Base-by-base conservation (phyloP, 2,888 invertebrate species). In the Metellina segmentata region DNA sequence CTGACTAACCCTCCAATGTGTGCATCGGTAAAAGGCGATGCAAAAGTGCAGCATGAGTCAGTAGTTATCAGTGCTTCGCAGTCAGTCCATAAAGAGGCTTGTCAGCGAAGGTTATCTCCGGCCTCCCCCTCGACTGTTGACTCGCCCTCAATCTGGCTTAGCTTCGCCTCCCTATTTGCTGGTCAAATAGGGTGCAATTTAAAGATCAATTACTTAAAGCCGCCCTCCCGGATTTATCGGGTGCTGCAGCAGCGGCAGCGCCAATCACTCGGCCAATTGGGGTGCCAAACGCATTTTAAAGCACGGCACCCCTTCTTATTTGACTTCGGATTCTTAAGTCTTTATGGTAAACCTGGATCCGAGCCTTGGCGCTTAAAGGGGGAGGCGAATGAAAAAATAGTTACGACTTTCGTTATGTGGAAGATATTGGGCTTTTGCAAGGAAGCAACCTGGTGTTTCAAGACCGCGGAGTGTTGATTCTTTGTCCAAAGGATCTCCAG, bases 131-230 rank as follows among this genome's bases (percentile, higher is more conserved):
- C 77, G 51, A 71, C 83, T 89, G 90, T 90, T 90, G 79, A 52
- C 81, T 90, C 74, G 85, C 75, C 79, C 90, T 85, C 79, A 90
- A 90, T 90, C 90, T 85, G 75, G 81, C 81, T 89, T 81, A 89
- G 85, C 79, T 72, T 19, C 79, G 51, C 81, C 75, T 75, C 75
- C 85, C 78, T 90, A 90, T 90, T 90, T 90, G 85, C 90, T 81
- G 85, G 79, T 74, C 90, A 90, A 90, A 85, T 90, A 90, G 85
- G 20, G 85, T 49, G 90, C 85, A 85, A 90, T 90, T 90, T 90
- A 90, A 90, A 90, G 85, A 90, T 90, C 90, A 90, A 90, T 90
- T 90, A 90, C 85, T 81, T 79, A 70, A 53, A 71, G 48, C 79
- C 79, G 74, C 86, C 77, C 49, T 71, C 48, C 49, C 48, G 71